Percentiles rank a stretch among this genome's conserved stretches.
phyloP scores from a whole-genome alignment of 2,113 vertebrate genomes.

The Atrichornis clamosus region DNA sequence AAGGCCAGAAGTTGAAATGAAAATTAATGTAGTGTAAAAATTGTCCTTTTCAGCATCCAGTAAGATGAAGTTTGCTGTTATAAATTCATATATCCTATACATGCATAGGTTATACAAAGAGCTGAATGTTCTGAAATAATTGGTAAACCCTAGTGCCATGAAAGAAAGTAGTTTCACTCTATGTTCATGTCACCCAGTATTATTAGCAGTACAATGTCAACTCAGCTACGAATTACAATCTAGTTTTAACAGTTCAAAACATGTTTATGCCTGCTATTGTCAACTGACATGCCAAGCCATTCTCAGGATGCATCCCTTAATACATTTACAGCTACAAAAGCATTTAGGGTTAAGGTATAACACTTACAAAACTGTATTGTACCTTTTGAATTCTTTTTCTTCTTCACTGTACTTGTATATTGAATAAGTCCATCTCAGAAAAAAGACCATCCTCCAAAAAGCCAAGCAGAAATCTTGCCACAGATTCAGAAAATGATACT shows the following conservation, averaged over 20 bases:
- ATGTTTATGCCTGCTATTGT: conserved; percentile 15
- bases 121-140: background rate
- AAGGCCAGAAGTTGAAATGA: background rate
- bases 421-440: background rate
- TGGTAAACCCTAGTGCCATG: background rate
- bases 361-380: background rate
- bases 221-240: background rate
- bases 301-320: conserved; percentile 2
- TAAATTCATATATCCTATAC: background rate
- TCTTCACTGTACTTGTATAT: background rate
- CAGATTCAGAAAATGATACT: background rate
- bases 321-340: background rate
- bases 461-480: background rate
- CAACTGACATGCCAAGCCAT: background rate
- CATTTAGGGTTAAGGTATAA: conserved; percentile 4
- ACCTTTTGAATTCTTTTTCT: background rate
- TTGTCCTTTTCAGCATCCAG: background rate
- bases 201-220: background rate
- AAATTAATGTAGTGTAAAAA: background rate
- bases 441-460: background rate
- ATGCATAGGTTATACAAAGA: background rate
- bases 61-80: background rate
- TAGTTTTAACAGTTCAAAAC: conserved; percentile 11
- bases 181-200: background rate
- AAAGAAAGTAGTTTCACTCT: background rate